Conservation (phyloP, 2,113 vertebrate genomes). For the Sterrhoptilus dennistouni region DNA sequence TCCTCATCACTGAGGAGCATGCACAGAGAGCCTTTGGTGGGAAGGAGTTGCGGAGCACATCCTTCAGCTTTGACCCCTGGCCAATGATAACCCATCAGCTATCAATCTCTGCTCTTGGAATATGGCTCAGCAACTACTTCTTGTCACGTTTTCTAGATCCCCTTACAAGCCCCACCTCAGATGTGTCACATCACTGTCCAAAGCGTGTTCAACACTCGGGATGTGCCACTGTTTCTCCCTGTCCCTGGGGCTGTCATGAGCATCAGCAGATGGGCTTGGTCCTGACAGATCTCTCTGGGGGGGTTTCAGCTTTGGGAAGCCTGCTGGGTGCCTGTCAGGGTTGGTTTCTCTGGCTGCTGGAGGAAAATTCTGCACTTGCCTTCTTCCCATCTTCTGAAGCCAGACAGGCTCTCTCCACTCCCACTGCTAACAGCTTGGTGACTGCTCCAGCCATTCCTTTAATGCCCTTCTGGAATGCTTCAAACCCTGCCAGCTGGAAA, state of each 20-base stretch:
- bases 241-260: rapidly evolving
- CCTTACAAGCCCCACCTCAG: neutral
- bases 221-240: neutral
- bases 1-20: neutral
- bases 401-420: neutral
- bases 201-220: rapidly evolving
- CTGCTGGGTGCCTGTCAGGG: neutral
- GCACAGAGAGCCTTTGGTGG: neutral
- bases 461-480: neutral
- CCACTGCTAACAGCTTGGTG: neutral
- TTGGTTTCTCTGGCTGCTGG: neutral
- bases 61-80: neutral
- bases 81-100: neutral
- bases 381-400: neutral
- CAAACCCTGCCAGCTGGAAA: neutral
- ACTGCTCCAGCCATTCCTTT: neutral
- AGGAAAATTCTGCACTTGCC: neutral
- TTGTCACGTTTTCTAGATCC: neutral
- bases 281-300: neutral
- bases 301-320: neutral
- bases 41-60: neutral
- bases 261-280: neutral
- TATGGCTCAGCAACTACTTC: neutral
- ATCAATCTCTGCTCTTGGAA: neutral
- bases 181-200: neutral